Evolutionary conservation across 2,113 vertebrate genomes (phyloP).

Genomic region (Tylochromis polylepis): DNA sequence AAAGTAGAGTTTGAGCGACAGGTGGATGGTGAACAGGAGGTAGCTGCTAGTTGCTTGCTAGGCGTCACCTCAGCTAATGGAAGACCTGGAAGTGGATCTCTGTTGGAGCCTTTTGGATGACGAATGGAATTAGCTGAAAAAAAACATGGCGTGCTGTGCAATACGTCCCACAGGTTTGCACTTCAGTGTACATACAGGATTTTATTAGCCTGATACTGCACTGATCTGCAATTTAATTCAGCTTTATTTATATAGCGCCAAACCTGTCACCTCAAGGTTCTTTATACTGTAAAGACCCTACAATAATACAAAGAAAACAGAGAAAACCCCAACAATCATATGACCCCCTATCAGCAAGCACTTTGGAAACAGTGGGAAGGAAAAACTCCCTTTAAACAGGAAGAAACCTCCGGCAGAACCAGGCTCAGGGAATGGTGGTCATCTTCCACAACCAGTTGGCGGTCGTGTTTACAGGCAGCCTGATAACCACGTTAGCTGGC

Average conservation of each 20-base stretch:
- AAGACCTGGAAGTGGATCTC: background rate
- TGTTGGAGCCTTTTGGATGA: background rate
- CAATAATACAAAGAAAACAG: background rate
- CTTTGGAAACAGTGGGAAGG: background rate
- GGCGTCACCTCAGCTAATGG: background rate
- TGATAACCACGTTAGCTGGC: background rate
- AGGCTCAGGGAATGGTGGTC: background rate
- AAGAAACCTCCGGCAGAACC: accelerated
- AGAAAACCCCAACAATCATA: accelerated
- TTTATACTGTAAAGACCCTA: background rate
- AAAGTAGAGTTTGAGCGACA: no score
- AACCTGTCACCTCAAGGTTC: background rate
- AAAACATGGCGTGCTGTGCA: background rate
- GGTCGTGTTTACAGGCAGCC: accelerated
- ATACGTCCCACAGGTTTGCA: background rate
- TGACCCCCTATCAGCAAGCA: accelerated
- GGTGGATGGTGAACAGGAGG: no score
- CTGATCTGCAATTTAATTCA: background rate
- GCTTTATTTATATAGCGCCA: background rate
- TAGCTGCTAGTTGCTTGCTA: background rate
- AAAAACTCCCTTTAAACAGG: background rate
- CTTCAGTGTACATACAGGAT: accelerated
- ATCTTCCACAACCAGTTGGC: background rate
- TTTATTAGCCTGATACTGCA: background rate
- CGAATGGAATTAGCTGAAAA: accelerated